Percentiles rank a stretch among this genome's conserved stretches.
Evolutionary conservation across 1,140 invertebrate species (phyloP).

Genomic region (Drosophila persimilis): DNA sequence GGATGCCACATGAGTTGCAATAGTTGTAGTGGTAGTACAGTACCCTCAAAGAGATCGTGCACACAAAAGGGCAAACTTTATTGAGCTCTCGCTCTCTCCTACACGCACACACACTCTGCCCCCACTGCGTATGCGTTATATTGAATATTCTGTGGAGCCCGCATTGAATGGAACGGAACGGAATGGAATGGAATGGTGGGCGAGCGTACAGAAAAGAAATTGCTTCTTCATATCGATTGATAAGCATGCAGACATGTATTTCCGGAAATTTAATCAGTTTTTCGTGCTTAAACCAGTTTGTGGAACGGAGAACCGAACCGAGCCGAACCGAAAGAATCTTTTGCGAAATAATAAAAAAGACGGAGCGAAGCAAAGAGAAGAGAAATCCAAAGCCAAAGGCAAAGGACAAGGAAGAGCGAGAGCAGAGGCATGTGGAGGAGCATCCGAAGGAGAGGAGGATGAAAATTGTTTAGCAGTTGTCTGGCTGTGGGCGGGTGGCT

Average conservation of each 20-base stretch:
- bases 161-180: too few relatives aligned
- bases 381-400: constrained; percentile 40
- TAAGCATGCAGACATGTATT: constrained; percentile 41
- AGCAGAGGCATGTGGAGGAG: constrained; percentile 12
- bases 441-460: neutral
- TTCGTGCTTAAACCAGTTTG: constrained; percentile 49
- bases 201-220: constrained; percentile 22
- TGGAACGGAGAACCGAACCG: constrained; percentile 11
- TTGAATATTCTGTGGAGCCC: constrained; percentile 16
- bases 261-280: constrained; percentile 70
- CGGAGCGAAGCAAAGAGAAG: too few relatives aligned
- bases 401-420: constrained; percentile 1
- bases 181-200: too few relatives aligned
- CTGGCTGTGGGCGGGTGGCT: constrained; percentile 6
- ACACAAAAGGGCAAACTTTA: neutral
- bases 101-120: neutral
- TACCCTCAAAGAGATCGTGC: too few relatives aligned
- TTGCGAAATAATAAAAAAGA: constrained; percentile 18
- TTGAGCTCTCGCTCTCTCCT: neutral
- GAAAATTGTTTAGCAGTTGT: constrained; percentile 55
- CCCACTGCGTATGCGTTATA: constrained; percentile 38
- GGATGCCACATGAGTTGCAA: too few relatives aligned
- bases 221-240: constrained; percentile 62
- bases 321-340: constrained; percentile 27
- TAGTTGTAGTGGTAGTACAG: too few relatives aligned